Conservation (phyloP, 23 tunicate species). For the Halocynthia aurantium region DNA sequence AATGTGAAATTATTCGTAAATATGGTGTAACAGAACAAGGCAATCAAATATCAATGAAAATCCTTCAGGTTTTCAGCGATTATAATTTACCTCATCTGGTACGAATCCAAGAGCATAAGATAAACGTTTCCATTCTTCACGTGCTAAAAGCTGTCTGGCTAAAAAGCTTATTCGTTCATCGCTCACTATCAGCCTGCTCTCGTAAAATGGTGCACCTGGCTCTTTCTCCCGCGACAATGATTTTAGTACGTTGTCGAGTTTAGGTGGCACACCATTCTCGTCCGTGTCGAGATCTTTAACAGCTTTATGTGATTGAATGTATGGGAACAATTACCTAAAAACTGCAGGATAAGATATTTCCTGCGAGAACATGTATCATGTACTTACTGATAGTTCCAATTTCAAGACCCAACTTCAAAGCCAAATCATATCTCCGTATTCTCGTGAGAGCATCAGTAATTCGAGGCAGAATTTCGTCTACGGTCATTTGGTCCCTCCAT, state of each 20-base stretch:
- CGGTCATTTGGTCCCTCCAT: conserved; percentile 61
- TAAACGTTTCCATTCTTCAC: conserved; percentile 90
- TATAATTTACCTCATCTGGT: conserved; percentile 65
- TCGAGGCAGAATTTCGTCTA: conserved; percentile 70
- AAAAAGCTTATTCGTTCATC: conserved; percentile 70
- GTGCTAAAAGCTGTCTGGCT: conserved; percentile 69
- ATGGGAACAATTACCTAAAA: neutral
- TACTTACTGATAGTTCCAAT: conserved; percentile 32
- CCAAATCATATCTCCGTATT: conserved; percentile 69
- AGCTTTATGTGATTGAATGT: conserved; percentile 3
- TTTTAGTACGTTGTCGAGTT: conserved; percentile 1
- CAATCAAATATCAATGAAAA: neutral
- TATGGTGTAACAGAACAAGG: neutral
- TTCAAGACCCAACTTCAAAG: conserved; percentile 69
- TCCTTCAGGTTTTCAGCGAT: neutral
- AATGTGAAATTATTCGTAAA: neutral
- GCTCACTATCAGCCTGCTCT: conserved; percentile 42
- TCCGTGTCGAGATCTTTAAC: conserved; percentile 16
- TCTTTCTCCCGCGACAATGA: conserved; percentile 9
- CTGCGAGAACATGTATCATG: neutral
- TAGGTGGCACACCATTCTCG: conserved; percentile 8
- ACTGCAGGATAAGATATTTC: neutral
- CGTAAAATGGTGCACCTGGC: conserved; percentile 38
- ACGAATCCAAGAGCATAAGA: conserved; percentile 84
- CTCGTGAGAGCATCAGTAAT: conserved; percentile 66